These are phyloP conservation scores for Epiperipatus broadwayi DNA, from an alignment of 2,888 invertebrate genomes.

Conservation along the genomic window DNA sequence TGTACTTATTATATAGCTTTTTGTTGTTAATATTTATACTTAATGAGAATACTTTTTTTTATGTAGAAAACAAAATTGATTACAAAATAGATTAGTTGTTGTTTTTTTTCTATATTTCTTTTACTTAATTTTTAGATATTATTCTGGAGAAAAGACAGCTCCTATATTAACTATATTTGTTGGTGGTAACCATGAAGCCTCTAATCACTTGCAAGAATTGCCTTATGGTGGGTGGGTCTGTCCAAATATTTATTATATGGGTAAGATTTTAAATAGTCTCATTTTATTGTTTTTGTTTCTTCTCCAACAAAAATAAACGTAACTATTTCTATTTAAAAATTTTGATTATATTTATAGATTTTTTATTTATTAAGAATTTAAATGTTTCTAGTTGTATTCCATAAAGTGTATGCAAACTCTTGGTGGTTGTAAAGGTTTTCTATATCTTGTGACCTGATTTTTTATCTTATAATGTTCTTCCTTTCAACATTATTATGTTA, in stretches of 20 bases:
- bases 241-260: conserved; percentile 89
- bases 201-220: conserved; percentile 83
- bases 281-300: background rate
- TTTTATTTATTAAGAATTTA: background rate
- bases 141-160: conserved; percentile 69
- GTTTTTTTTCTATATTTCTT: too few species aligned
- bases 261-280: conserved; percentile 19
- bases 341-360: background rate
- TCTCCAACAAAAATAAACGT: too few species aligned
- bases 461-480: too few species aligned
- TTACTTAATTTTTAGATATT: conserved; percentile 45
- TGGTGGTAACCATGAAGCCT: conserved; percentile 97
- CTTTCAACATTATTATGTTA: too few species aligned
- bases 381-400: background rate
- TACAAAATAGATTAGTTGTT: too few species aligned
- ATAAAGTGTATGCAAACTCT: too few species aligned
- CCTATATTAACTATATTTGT: conserved; percentile 85
- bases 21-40: too few species aligned
- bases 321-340: conserved; percentile 6
- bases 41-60: too few species aligned
- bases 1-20: too few species aligned
- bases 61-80: too few species aligned
- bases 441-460: too few species aligned
- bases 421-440: too few species aligned
- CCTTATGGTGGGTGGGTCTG: conserved; percentile 98